Evolutionary conservation across 1,140 invertebrate species (phyloP).

Genomic region (Neomicropteryx cornuta): DNA sequence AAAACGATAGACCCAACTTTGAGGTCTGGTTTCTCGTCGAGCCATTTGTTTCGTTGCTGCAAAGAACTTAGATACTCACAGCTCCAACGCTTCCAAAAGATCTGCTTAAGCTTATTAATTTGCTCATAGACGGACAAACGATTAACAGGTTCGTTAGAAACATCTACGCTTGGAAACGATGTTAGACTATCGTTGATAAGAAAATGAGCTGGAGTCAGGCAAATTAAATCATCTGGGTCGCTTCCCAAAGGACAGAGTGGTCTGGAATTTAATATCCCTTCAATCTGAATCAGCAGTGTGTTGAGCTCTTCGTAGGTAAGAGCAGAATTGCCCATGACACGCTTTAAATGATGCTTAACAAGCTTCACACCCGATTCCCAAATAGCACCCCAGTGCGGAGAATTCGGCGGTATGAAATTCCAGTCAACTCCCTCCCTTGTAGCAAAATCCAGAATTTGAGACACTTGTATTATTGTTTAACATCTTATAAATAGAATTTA

Average conservation of each 20-base stretch:
- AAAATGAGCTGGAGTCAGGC: slow-evolving; percentile 26
- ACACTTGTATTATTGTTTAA: slow-evolving; percentile 5
- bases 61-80: slow-evolving; percentile 15
- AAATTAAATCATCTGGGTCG: slow-evolving; percentile 16
- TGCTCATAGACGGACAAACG: slow-evolving; percentile 2
- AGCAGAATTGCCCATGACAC: slow-evolving; percentile 12
- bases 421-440: slow-evolving; percentile 14
- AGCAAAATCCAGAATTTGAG: neutral
- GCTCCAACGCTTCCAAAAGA: slow-evolving; percentile 18
- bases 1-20: slow-evolving; percentile 21
- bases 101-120: slow-evolving; percentile 9
- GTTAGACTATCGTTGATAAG: slow-evolving; percentile 20
- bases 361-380: slow-evolving; percentile 20
- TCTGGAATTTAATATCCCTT: slow-evolving; percentile 18
- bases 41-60: slow-evolving; percentile 20
- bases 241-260: slow-evolving; percentile 17
- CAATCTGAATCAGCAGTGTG: slow-evolving; percentile 13
- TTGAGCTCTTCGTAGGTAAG: slow-evolving; percentile 15
- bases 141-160: neutral
- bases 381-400: slow-evolving; percentile 20
- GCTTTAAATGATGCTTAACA: slow-evolving; percentile 17
- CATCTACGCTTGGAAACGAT: slow-evolving; percentile 10
- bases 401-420: slow-evolving; percentile 16
- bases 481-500: slow-evolving; percentile 2
- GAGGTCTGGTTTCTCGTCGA: slow-evolving; percentile 7